A percentile compares a stretch with the other conserved stretches of the same genome.
These are phyloP conservation scores for Acanthopleura granulata DNA, from an alignment of 2,888 invertebrate genomes.

Conservation along the genomic window DNA sequence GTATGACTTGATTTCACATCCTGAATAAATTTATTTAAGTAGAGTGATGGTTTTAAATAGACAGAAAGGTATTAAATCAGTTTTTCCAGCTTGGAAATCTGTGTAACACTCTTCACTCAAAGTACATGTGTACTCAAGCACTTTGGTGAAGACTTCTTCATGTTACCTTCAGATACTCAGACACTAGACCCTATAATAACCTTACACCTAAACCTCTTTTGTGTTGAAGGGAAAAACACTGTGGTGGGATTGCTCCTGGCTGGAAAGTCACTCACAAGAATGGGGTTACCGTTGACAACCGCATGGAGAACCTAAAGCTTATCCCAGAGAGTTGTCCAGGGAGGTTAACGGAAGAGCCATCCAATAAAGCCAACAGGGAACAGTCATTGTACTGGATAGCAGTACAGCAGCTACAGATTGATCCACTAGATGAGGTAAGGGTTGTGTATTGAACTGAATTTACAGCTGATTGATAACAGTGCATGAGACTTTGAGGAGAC, in stretches of 20 bases:
- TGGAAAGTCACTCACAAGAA: constrained; percentile 72
- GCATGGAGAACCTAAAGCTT: constrained; percentile 71
- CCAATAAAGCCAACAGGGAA: constrained; percentile 64
- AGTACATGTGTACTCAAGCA: no score
- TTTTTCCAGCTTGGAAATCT: no score
- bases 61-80: no score
- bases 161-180: no score
- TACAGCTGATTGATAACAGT: no score
- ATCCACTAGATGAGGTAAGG: constrained; percentile 61
- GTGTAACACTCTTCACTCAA: no score
- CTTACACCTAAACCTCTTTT: not conserved
- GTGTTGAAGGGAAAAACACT: constrained; percentile 70
- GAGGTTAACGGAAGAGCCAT: constrained; percentile 41
- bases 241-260: constrained; percentile 71
- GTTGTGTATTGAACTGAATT: not conserved
- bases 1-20: no score
- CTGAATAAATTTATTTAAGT: no score
- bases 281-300: constrained; percentile 72
- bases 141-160: no score
- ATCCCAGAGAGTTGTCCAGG: constrained; percentile 40
- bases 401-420: constrained; percentile 71
- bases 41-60: no score
- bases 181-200: no score
- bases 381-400: constrained; percentile 72
- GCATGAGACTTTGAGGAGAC: no score